A percentile compares a stretch with the other conserved stretches of the same genome.
These are phyloP conservation scores for Turnix velox DNA, from an alignment of 2,113 vertebrate genomes.

Conservation along the genomic window DNA sequence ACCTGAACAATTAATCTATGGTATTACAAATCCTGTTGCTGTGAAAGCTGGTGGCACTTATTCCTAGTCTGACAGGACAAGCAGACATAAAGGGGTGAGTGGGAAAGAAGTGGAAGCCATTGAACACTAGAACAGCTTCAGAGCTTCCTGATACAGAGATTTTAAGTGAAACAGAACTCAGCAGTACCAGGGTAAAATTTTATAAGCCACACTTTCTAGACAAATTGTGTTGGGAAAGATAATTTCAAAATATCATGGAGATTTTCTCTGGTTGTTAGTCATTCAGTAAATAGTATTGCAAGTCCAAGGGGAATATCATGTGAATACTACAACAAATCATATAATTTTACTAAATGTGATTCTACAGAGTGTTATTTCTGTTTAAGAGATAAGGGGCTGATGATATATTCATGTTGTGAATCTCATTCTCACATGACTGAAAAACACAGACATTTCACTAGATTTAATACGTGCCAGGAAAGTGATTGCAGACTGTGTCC, in stretches of 20 bases:
- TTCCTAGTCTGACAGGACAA: not conserved
- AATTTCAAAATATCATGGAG: not conserved
- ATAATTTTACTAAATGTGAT: not conserved
- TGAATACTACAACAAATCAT: not conserved
- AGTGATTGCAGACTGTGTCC: not conserved
- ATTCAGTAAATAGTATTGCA: not conserved
- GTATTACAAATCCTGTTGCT: not conserved
- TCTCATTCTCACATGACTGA: not conserved
- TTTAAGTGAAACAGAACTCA: not conserved
- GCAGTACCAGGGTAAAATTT: not conserved
- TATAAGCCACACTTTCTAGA: not conserved
- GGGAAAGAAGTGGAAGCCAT: not conserved
- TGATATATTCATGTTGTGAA: not conserved
- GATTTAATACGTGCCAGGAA: not conserved
- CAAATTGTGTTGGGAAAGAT: not conserved
- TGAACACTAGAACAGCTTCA: not conserved
- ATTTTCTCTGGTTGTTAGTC: not conserved
- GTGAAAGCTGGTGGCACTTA: not conserved
- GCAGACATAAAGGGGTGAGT: not conserved
- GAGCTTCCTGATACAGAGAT: not conserved
- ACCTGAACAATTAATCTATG: not conserved
- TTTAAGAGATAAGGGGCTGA: constrained; percentile 7
- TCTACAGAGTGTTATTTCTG: not conserved
- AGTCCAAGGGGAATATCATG: not conserved
- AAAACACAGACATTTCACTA: constrained; percentile 2